Conservation (phyloP, 2,797 vertebrate genomes). For the Gobionotothen gibberifrons region DNA sequence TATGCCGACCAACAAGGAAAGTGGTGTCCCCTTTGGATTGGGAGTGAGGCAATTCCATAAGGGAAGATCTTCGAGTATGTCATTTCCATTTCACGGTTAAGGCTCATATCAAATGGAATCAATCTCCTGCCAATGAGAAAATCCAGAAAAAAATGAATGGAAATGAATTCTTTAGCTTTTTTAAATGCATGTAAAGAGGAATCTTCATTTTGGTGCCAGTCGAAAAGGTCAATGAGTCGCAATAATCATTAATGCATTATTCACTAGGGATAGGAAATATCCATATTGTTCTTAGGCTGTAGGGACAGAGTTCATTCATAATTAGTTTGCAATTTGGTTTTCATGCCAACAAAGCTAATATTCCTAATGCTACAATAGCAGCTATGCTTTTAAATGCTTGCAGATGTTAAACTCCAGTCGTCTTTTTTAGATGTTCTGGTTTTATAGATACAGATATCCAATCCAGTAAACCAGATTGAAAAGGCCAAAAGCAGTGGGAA, state of each 20-base stretch:
- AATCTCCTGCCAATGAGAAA: background rate
- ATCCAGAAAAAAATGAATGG: background rate
- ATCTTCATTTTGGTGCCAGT: background rate
- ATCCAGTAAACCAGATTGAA: conserved; percentile 98
- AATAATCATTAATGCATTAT: background rate
- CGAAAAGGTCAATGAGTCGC: background rate
- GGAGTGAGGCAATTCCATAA: background rate
- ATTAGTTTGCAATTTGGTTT: background rate
- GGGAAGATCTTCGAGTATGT: background rate
- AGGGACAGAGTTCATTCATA: background rate
- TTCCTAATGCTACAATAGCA: conserved; percentile 22
- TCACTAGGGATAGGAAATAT: background rate
- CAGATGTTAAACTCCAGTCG: conserved; percentile 46
- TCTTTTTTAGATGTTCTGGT: conserved; percentile 12
- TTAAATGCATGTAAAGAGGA: background rate
- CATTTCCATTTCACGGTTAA: background rate
- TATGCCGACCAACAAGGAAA: background rate
- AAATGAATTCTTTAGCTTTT: background rate
- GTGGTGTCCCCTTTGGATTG: background rate
- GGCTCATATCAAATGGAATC: background rate
- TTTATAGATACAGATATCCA: conserved; percentile 94
- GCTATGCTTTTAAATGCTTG: conserved; percentile 35
- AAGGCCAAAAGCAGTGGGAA: conserved; percentile 96
- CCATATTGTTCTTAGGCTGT: background rate
- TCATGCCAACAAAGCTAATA: background rate